These are phyloP conservation scores for Pelecanoides urinatrix DNA, from an alignment of 2,113 vertebrate species.

Conservation along the genomic window DNA sequence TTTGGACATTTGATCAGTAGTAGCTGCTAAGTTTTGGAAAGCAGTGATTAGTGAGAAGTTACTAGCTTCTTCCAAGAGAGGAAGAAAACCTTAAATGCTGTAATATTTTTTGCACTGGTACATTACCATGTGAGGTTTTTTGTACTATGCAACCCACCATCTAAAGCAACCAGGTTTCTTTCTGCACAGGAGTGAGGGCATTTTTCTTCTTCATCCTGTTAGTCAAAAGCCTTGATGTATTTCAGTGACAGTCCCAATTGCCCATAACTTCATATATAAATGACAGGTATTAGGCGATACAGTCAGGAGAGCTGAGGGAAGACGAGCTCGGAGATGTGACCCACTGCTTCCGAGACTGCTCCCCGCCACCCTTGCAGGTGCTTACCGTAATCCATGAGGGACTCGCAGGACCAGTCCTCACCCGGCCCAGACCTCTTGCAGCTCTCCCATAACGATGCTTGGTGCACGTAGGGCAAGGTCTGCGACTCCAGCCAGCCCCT, in stretches of 20 bases:
- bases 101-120: neutral
- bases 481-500: conserved; percentile 77
- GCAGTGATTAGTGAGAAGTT: neutral
- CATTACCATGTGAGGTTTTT: accelerated
- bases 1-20: neutral
- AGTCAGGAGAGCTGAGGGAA: neutral
- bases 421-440: neutral
- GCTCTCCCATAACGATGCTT: conserved; percentile 57
- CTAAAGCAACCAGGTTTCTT: neutral
- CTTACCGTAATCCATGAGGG: conserved; percentile 68
- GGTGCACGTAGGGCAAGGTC: conserved; percentile 16
- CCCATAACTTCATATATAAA: neutral
- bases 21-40: neutral
- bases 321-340: neutral
- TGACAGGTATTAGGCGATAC: accelerated
- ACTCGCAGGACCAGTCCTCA: neutral
- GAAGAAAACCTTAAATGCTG: neutral
- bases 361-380: neutral
- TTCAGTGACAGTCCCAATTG: neutral
- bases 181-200: neutral
- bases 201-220: neutral
- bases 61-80: neutral
- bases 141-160: neutral
- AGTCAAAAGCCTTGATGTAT: neutral
- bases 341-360: neutral